Evolutionary conservation across 2,113 vertebrate species (phyloP).

Genomic region (Addax nasomaculatus): DNA sequence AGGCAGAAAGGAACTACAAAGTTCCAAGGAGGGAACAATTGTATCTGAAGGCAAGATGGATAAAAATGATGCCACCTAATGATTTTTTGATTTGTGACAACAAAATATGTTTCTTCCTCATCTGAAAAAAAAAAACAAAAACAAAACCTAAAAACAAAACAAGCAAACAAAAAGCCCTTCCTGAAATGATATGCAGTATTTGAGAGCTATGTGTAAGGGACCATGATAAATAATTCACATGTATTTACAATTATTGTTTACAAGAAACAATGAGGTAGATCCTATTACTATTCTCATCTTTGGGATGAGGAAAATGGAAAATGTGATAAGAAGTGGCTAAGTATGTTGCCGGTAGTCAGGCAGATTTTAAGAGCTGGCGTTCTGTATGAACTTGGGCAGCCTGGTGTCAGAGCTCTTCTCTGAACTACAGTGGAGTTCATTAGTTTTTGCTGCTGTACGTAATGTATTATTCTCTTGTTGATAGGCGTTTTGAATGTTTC

Average conservation of each 20-base stretch:
- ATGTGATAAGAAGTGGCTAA: not conserved
- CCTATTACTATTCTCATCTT: not conserved
- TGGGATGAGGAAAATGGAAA: not conserved
- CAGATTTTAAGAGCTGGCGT: not conserved
- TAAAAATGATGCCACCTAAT: not conserved
- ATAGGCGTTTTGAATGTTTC: not conserved
- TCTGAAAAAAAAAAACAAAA: not conserved
- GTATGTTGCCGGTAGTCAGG: not conserved
- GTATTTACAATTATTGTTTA: not conserved
- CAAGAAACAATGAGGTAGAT: not conserved
- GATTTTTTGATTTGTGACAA: not conserved
- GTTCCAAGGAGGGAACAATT: not conserved
- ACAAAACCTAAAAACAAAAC: not conserved
- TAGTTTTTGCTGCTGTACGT: not conserved
- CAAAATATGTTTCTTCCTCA: not conserved
- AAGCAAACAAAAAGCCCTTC: not conserved
- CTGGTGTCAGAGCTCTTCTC: not conserved
- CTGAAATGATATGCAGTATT: not conserved
- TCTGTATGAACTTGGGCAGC: fast-evolving
- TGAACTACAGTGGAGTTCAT: not conserved
- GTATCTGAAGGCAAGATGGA: not conserved
- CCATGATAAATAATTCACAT: not conserved
- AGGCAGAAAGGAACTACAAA: not conserved
- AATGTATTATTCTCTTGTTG: not conserved
- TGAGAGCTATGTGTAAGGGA: not conserved